These are phyloP conservation scores for Meloe dianella DNA, from an alignment of 2,888 invertebrate genomes.

Conservation along the genomic window DNA sequence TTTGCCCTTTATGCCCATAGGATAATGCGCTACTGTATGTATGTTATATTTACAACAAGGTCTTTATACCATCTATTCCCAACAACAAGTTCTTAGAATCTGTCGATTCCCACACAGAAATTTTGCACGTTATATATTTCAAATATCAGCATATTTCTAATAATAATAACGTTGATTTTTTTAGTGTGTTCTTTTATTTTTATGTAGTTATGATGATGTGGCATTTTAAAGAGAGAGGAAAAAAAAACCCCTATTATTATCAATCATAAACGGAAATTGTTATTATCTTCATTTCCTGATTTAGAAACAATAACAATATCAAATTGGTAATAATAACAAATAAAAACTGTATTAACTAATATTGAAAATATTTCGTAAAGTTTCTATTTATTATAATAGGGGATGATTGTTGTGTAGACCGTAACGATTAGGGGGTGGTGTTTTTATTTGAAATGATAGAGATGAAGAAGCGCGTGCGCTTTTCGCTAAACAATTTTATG, in stretches of 20 bases:
- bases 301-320: constrained; percentile 20
- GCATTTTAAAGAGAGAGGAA: background rate
- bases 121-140: constrained; percentile 11
- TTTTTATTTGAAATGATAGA: constrained; percentile 7
- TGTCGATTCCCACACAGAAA: constrained; percentile 15
- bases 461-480: constrained; percentile 32
- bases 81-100: constrained; percentile 13
- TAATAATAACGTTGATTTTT: background rate
- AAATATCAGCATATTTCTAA: constrained; percentile 9
- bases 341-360: background rate
- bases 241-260: background rate
- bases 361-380: background rate
- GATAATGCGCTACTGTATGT: too few relatives aligned
- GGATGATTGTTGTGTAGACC: constrained; percentile 11
- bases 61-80: background rate
- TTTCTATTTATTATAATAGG: background rate
- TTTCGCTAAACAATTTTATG: constrained; percentile 28
- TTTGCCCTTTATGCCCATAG: too few relatives aligned
- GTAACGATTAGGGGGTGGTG: constrained; percentile 33
- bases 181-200: background rate
- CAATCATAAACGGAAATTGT: constrained; percentile 13
- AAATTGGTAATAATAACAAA: too few relatives aligned
- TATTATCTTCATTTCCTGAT: constrained; percentile 1
- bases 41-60: constrained; percentile 3
- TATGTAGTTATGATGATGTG: constrained; percentile 13